phyloP scores from a whole-genome alignment of 2,113 vertebrate genomes.

The Martes martes region DNA sequence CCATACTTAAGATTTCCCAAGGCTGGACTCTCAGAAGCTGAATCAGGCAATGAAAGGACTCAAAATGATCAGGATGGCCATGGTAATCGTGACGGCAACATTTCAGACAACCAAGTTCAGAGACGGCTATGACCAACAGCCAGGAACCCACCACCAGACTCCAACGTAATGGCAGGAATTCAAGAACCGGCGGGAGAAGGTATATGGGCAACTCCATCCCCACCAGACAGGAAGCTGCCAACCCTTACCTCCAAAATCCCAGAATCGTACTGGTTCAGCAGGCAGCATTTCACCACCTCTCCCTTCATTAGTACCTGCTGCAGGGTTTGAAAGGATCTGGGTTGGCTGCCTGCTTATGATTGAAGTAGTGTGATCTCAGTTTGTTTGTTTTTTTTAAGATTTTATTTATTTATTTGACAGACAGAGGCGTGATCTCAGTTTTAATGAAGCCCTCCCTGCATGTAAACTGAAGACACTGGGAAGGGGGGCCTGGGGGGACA shows the following conservation, averaged over 20 bases:
- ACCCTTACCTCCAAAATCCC: not conserved
- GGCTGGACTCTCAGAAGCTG: not conserved
- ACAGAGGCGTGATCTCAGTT: not conserved
- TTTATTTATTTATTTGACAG: too few species aligned
- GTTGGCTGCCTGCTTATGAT: not conserved
- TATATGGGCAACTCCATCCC: fast-evolving
- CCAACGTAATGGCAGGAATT: not conserved
- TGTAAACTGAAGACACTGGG: not conserved
- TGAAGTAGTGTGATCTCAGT: not conserved
- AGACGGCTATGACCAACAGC: not conserved
- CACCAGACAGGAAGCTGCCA: not conserved
- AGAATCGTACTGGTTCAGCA: not conserved
- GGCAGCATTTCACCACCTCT: not conserved
- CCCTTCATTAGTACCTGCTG: not conserved
- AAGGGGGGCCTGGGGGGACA: fast-evolving
- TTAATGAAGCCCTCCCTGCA: not conserved
- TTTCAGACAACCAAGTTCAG: not conserved
- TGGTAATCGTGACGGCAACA: fast-evolving
- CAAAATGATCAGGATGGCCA: not conserved
- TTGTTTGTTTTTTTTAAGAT: not conserved
- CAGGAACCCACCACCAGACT: too few species aligned
- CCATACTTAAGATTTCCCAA: not conserved
- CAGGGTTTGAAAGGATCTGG: not conserved
- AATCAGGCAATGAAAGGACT: not conserved
- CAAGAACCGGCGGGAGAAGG: not conserved